These are phyloP conservation scores for Papilio glaucus DNA, from an alignment of 1,140 invertebrate species.

Conservation along the genomic window DNA sequence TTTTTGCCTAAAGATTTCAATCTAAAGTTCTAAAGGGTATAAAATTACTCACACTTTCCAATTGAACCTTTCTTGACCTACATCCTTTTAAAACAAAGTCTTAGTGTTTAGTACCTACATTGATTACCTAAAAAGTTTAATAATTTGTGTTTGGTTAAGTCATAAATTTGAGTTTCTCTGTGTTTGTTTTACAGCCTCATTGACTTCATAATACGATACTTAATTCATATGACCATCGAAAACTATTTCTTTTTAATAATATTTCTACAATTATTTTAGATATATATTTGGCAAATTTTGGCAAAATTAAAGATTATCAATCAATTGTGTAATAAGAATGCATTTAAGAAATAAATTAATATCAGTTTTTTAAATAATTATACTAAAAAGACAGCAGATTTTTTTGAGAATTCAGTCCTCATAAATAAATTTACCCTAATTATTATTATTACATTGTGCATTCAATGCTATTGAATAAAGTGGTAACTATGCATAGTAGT, in stretches of 20 bases:
- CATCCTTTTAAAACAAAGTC: too few relatives aligned
- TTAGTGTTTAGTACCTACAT: too few relatives aligned
- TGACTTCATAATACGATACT: conserved; percentile 38
- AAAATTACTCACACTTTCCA: too few relatives aligned
- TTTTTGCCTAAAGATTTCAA: too few relatives aligned
- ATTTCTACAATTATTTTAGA: conserved; percentile 1
- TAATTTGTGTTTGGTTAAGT: not conserved
- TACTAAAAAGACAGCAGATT: conserved; percentile 19
- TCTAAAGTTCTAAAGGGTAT: too few relatives aligned
- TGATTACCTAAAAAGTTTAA: too few relatives aligned
- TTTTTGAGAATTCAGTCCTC: conserved; percentile 69
- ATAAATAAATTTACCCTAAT: conserved; percentile 51
- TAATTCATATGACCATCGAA: not conserved
- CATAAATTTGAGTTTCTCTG: not conserved
- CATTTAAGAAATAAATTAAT: not conserved
- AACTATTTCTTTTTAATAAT: conserved; percentile 35
- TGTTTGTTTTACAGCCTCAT: conserved; percentile 47
- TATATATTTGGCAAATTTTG: conserved; percentile 77
- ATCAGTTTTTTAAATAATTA: not conserved
- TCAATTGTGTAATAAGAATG: conserved; percentile 41
- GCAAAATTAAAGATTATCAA: conserved; percentile 70
- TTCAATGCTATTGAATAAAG: conserved; percentile 51
- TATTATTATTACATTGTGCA: conserved; percentile 48
- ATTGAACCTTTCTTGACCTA: too few relatives aligned
- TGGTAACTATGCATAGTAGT: conserved; percentile 37